phyloP scores from a whole-genome alignment of 2,797 vertebrate species.

The Coluber constrictor region DNA sequence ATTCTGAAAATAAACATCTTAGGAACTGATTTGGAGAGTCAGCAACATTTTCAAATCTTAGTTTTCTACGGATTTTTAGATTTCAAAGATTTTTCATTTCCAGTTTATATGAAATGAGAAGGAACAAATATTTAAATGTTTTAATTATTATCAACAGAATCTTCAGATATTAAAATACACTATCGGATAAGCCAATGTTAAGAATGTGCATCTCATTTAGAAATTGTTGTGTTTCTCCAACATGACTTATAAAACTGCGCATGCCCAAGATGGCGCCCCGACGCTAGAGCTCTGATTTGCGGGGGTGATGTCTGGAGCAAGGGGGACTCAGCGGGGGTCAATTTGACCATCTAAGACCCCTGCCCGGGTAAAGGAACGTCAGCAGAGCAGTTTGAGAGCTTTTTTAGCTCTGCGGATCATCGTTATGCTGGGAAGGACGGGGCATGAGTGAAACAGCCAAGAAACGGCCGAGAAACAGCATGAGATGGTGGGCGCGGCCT shows the following conservation, averaged over 20 bases:
- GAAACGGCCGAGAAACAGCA: too few relatives aligned
- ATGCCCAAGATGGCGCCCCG: too few relatives aligned
- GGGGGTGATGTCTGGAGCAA: too few relatives aligned
- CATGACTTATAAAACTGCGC: not conserved
- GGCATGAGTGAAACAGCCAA: too few relatives aligned
- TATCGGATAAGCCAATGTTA: not conserved
- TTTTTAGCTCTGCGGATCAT: too few relatives aligned
- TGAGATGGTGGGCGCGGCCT: too few relatives aligned
- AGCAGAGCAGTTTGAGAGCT: too few relatives aligned
- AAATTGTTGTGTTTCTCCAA: not conserved
- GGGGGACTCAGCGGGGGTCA: too few relatives aligned
- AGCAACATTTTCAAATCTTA: not conserved
- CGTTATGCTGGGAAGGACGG: too few relatives aligned
- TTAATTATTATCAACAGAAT: not conserved
- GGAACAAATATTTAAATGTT: not conserved
- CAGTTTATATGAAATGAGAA: not conserved
- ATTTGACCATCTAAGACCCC: too few relatives aligned
- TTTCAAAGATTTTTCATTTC: not conserved
- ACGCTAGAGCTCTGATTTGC: too few relatives aligned
- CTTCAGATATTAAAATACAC: not conserved
- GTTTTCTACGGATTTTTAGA: not conserved
- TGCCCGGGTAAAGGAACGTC: too few relatives aligned
- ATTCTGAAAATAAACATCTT: not conserved
- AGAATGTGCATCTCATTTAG: not conserved
- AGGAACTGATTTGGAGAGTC: not conserved